Percentiles rank a stretch among this genome's conserved stretches.
Evolutionary conservation across 2,888 invertebrate genomes (phyloP).

Genomic region (Nebria salina): DNA sequence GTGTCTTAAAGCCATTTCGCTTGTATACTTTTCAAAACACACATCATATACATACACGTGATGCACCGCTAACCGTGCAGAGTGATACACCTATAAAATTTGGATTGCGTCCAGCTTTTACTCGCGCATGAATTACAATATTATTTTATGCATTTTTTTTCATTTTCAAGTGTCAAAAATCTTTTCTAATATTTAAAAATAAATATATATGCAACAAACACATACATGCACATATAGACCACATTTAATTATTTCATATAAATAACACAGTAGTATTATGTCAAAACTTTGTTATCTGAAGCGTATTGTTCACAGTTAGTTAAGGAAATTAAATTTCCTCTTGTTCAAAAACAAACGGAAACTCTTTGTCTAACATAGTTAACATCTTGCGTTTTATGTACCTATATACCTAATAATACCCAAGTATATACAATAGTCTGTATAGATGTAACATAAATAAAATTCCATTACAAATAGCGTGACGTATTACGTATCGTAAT

Average conservation of each 20-base stretch:
- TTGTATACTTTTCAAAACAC: not conserved
- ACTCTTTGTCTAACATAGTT: slow-evolving; percentile 31
- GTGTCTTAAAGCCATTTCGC: not conserved
- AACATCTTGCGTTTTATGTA: not conserved
- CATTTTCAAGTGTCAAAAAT: too few species aligned
- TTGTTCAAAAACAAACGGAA: slow-evolving; percentile 16
- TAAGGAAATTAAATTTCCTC: slow-evolving; percentile 41
- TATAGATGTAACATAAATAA: too few species aligned
- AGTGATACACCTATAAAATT: not conserved
- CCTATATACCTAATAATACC: not conserved
- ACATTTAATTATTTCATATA: not conserved
- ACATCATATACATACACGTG: not conserved
- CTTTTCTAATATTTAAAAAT: too few species aligned
- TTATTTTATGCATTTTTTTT: not conserved
- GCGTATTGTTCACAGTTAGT: slow-evolving; percentile 41
- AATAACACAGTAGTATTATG: not conserved
- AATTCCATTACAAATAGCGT: too few species aligned
- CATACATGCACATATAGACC: too few species aligned
- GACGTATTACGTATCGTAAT: too few species aligned
- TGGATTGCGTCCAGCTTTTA: not conserved
- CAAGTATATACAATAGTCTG: too few species aligned
- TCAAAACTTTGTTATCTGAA: slow-evolving; percentile 29
- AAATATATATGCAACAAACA: too few species aligned
- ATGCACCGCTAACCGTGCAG: not conserved
- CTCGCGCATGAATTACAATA: not conserved